Evolutionary conservation across 2,888 invertebrate genomes (phyloP).

Genomic region (Patella depressa): DNA sequence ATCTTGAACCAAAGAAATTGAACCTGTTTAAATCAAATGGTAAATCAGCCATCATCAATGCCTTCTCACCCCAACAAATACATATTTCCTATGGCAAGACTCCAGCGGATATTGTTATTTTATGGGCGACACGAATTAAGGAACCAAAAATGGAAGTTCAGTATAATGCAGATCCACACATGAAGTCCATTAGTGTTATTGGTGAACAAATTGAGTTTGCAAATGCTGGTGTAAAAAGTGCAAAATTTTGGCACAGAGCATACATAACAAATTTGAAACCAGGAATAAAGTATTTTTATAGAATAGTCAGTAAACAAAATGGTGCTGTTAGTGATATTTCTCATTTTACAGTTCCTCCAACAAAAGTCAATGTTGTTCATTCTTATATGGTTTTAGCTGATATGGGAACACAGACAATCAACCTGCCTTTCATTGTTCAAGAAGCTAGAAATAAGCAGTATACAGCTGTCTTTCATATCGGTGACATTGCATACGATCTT

Average conservation of each 20-base stretch:
- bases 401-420: constrained; percentile 54
- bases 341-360: constrained; percentile 59
- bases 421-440: constrained; percentile 52
- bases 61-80: constrained; percentile 48
- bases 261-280: constrained; percentile 44
- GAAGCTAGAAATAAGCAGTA: constrained; percentile 53
- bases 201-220: constrained; percentile 44
- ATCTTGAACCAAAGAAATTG: background rate
- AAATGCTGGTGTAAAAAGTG: constrained; percentile 46
- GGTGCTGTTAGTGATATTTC: constrained; percentile 54
- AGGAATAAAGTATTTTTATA: constrained; percentile 52
- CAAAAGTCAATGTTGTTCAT: constrained; percentile 50
- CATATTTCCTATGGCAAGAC: constrained; percentile 55
- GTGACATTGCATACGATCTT: constrained; percentile 67
- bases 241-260: constrained; percentile 53
- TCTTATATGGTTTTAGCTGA: constrained; percentile 66
- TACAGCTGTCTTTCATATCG: constrained; percentile 61
- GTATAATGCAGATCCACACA: constrained; percentile 42
- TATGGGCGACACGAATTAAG: constrained; percentile 52
- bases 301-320: constrained; percentile 37
- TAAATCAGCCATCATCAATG: background rate
- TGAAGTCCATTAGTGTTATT: constrained; percentile 28
- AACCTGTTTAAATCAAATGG: background rate
- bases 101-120: constrained; percentile 46
- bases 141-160: constrained; percentile 47